These are phyloP conservation scores for Siniperca obscura DNA, from an alignment of 2,797 vertebrate species.

Conservation along the genomic window DNA sequence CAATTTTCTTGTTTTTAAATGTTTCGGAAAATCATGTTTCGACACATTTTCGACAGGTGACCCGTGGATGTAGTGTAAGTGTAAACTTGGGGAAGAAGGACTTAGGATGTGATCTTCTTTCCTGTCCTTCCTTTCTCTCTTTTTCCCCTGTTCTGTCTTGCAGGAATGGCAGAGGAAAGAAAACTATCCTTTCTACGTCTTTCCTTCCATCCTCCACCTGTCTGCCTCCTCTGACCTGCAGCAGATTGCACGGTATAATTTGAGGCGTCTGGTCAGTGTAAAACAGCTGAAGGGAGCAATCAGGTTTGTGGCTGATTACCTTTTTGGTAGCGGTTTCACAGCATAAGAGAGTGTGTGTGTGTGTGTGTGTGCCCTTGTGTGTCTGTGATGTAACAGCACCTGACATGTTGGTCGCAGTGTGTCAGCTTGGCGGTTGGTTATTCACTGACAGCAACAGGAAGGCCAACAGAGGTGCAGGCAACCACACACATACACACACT, in stretches of 20 bases:
- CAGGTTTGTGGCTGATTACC: conserved; percentile 72
- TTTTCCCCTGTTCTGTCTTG: background rate
- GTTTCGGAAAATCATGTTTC: background rate
- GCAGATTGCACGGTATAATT: conserved; percentile 52
- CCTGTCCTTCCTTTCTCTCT: background rate
- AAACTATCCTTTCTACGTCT: background rate
- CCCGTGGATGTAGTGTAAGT: background rate
- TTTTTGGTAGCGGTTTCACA: conserved; percentile 72
- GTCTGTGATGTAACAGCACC: conserved; percentile 87
- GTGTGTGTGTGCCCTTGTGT: conserved; percentile 60
- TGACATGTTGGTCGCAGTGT: conserved; percentile 83
- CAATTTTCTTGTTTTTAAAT: background rate
- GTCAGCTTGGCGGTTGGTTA: conserved; percentile 82
- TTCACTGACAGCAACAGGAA: conserved; percentile 84
- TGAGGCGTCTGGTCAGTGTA: conserved; percentile 62
- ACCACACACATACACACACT: conserved; percentile 16
- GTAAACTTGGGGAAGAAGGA: background rate
- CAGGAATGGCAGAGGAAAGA: background rate
- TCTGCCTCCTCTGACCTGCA: conserved; percentile 36
- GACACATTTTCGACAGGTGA: background rate
- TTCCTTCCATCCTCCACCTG: conserved; percentile 15
- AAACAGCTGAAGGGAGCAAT: conserved; percentile 74
- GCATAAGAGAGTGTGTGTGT: conserved; percentile 47
- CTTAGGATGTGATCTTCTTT: background rate
- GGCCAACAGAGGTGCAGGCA: conserved; percentile 69